A percentile compares a stretch with the other conserved stretches of the same genome.
phyloP scores from a whole-genome alignment of 2,113 vertebrate genomes.

The Irena cyanogastra region DNA sequence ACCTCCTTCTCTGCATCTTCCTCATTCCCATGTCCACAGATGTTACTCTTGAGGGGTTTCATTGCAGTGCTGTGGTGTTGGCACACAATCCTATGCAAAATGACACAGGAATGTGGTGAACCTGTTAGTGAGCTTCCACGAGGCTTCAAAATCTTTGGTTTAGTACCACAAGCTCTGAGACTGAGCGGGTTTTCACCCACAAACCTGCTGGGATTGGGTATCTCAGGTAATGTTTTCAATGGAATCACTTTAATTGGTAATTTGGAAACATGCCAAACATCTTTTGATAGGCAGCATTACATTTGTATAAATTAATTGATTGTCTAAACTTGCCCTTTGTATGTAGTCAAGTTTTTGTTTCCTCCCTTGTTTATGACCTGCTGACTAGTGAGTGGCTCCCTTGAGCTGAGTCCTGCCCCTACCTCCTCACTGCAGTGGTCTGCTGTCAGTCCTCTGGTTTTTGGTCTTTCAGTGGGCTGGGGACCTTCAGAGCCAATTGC shows the following conservation, averaged over 20 bases:
- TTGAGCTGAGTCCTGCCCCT: neutral
- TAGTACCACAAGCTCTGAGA: neutral
- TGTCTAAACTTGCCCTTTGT: neutral
- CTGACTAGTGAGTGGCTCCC: neutral
- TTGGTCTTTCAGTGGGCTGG: neutral
- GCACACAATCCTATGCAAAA: accelerated
- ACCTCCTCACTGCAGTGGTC: neutral
- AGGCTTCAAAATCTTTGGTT: neutral
- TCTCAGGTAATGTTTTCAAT: neutral
- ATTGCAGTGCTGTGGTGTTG: neutral
- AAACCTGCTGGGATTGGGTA: neutral
- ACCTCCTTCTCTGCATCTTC: neutral
- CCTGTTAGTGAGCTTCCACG: neutral
- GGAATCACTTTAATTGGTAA: accelerated
- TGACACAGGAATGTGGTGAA: neutral
- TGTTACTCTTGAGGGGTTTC: neutral
- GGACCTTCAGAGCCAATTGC: neutral
- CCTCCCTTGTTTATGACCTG: neutral
- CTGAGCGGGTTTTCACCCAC: neutral
- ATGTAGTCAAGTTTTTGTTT: neutral
- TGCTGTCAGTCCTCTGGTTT: neutral
- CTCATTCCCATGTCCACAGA: neutral
- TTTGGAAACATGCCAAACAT: accelerated
- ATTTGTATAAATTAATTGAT: neutral
- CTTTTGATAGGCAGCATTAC: neutral